These are phyloP conservation scores for Acrobasis consociella DNA, from an alignment of 2,888 invertebrate species.

Conservation along the genomic window DNA sequence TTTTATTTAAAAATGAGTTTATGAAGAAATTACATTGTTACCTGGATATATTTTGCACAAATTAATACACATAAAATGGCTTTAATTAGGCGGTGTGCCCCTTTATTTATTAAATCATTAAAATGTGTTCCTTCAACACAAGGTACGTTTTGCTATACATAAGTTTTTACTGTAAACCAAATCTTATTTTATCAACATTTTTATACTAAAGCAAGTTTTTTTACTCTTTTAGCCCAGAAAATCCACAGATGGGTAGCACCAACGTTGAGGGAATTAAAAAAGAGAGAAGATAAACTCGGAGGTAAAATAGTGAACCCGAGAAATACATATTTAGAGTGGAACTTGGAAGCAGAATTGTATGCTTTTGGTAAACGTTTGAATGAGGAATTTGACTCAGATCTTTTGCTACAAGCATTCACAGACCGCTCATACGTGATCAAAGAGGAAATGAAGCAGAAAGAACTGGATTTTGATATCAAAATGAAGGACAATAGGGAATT, in stretches of 20 bases:
- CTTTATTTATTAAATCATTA: slow-evolving; percentile 48
- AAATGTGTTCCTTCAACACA: slow-evolving; percentile 51
- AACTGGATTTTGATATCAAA: slow-evolving; percentile 86
- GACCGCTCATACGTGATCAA: slow-evolving; percentile 89
- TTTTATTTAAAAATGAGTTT: not conserved
- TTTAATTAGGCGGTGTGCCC: slow-evolving; percentile 57
- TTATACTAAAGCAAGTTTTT: slow-evolving; percentile 1
- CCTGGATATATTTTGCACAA: not conserved
- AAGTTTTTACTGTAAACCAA: not conserved
- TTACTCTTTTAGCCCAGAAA: slow-evolving; percentile 51
- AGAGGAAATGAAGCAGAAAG: slow-evolving; percentile 86
- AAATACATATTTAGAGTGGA: slow-evolving; percentile 91
- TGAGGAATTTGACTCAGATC: slow-evolving; percentile 89
- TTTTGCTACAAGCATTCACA: slow-evolving; percentile 90
- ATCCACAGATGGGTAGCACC: slow-evolving; percentile 87
- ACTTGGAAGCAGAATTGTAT: slow-evolving; percentile 92
- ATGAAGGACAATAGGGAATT: slow-evolving; percentile 87
- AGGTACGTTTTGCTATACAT: slow-evolving; percentile 42
- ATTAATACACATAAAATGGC: slow-evolving; percentile 48
- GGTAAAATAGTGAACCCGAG: slow-evolving; percentile 78
- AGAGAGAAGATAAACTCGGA: slow-evolving; percentile 82
- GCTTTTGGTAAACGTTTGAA: slow-evolving; percentile 93
- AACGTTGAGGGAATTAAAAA: slow-evolving; percentile 84
- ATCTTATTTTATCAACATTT: not conserved
- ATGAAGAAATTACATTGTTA: not conserved